Percentiles rank a stretch among this genome's conserved stretches.
Evolutionary conservation across 2,797 vertebrate species (phyloP).

Genomic region (Zalophus californianus): DNA sequence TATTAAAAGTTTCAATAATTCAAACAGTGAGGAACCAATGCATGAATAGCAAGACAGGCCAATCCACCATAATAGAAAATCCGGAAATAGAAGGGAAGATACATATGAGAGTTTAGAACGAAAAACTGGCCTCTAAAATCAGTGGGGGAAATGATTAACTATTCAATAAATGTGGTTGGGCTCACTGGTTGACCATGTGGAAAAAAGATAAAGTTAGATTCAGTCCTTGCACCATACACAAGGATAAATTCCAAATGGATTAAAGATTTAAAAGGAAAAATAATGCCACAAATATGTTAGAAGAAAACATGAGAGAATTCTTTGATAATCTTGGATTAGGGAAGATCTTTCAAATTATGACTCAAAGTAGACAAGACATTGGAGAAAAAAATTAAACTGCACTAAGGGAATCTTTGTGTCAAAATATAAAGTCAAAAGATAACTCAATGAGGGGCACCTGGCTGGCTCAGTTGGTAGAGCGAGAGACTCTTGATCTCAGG

Average conservation of each 20-base stretch:
- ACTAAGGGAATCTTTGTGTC: neutral
- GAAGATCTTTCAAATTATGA: slow-evolving; percentile 31
- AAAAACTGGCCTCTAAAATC: slow-evolving; percentile 52
- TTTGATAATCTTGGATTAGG: slow-evolving; percentile 4
- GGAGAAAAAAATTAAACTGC: neutral
- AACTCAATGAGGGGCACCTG: neutral
- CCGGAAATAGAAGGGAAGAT: slow-evolving; percentile 58
- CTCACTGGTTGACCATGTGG: slow-evolving; percentile 55
- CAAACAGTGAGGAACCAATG: slow-evolving; percentile 34
- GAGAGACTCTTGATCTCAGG: neutral
- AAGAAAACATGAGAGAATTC: slow-evolving; percentile 50
- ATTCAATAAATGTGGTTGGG: slow-evolving; percentile 34
- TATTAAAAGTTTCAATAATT: slow-evolving; percentile 64
- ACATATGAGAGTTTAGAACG: neutral
- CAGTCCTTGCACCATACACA: neutral
- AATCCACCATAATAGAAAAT: slow-evolving; percentile 43
- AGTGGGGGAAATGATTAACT: slow-evolving; percentile 57
- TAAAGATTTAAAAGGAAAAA: slow-evolving; percentile 40
- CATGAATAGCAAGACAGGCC: neutral
- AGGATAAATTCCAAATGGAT: slow-evolving; percentile 53
- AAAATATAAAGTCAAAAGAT: slow-evolving; percentile 16
- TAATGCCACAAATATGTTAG: slow-evolving; percentile 15
- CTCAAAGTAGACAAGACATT: slow-evolving; percentile 20
- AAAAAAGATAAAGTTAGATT: slow-evolving; percentile 50
- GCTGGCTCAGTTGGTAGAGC: neutral